These are phyloP conservation scores for Sanderia malayensis DNA, from an alignment of 30 jellyfish, hydroid and myxozoan species.

Conservation along the genomic window DNA sequence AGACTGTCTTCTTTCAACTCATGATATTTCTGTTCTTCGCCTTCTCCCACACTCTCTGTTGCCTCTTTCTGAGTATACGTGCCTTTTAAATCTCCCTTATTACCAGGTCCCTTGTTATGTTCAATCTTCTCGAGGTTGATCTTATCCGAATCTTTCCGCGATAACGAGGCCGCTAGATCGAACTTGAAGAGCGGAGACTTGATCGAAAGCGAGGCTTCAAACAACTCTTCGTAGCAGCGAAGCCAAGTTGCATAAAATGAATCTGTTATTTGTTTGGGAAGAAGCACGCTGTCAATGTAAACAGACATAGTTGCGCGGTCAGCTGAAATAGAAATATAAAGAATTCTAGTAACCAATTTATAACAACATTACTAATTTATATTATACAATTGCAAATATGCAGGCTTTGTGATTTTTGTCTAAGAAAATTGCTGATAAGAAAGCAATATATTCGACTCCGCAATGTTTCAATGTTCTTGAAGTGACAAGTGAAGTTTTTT, in stretches of 20 bases:
- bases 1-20: neutral
- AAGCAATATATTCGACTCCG: no score
- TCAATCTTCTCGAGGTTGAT: slow-evolving; percentile 26
- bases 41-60: slow-evolving; percentile 15
- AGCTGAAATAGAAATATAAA: neutral
- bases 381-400: no score
- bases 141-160: slow-evolving; percentile 35
- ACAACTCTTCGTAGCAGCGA: slow-evolving; percentile 85
- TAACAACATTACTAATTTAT: no score
- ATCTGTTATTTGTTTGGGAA: slow-evolving; percentile 89
- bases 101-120: slow-evolving; percentile 16
- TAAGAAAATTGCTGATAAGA: no score
- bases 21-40: neutral
- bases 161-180: slow-evolving; percentile 5
- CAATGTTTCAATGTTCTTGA: no score
- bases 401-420: no score
- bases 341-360: no score
- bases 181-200: slow-evolving; percentile 47
- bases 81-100: slow-evolving; percentile 38
- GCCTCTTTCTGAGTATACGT: slow-evolving; percentile 34
- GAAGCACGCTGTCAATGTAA: slow-evolving; percentile 68
- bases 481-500: no score
- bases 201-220: slow-evolving; percentile 67
- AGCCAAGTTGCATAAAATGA: slow-evolving; percentile 77
- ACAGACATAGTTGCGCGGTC: slow-evolving; percentile 54